Percentiles rank a stretch among this genome's conserved stretches.
phyloP scores from a whole-genome alignment of 1,140 invertebrate genomes.

The Ceratina japonica region DNA sequence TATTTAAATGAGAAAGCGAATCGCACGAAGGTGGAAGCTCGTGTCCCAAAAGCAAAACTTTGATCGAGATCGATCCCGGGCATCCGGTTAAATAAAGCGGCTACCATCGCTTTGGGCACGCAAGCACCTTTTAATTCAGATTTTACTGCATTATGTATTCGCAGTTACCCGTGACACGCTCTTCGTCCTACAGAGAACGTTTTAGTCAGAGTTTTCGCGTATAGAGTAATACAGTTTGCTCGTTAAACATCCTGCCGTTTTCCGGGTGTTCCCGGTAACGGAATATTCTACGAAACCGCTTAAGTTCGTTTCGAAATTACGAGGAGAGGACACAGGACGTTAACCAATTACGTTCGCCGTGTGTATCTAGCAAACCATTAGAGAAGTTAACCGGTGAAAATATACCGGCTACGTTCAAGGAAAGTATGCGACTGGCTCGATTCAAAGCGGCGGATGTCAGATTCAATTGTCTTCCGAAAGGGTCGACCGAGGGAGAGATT shows the following conservation, averaged over 20 bases:
- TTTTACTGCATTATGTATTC: too few species aligned
- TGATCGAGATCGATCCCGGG: constrained; percentile 3
- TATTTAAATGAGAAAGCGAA: constrained; percentile 52
- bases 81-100: not conserved
- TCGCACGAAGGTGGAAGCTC: constrained; percentile 15
- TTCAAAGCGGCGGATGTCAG: constrained; percentile 57
- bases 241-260: constrained; percentile 20
- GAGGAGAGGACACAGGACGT: constrained; percentile 17
- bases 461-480: constrained; percentile 51
- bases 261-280: not conserved
- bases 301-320: too few species aligned
- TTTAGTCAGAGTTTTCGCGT: not conserved
- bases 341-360: constrained; percentile 20
- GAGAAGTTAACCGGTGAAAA: not conserved
- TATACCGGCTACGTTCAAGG: constrained; percentile 16
- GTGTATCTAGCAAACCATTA: not conserved
- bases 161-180: too few species aligned
- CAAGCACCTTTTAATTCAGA: not conserved
- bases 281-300: too few species aligned
- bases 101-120: not conserved
- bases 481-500: too few species aligned
- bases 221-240: constrained; percentile 10
- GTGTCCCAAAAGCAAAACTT: constrained; percentile 1
- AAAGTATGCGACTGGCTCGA: constrained; percentile 29
- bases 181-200: too few species aligned